A percentile compares a stretch with the other conserved stretches of the same genome.
phyloP scores from a whole-genome alignment of 2,113 vertebrate genomes.

The Paracanthobrama guichenoti region DNA sequence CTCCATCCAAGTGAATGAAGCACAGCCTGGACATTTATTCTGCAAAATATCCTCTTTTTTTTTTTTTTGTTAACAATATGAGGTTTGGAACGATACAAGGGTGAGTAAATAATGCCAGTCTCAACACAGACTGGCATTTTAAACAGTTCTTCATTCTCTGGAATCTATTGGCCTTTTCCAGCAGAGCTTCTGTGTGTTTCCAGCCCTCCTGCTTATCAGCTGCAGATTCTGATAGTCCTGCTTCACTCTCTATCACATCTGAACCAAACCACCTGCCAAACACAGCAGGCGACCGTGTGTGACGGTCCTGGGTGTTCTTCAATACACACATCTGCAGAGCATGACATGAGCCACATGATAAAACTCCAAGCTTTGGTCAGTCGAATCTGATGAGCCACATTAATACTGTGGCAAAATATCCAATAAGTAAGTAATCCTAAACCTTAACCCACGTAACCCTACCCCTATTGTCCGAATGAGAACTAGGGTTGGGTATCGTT shows the following conservation, averaged over 20 bases:
- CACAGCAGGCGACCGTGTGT: neutral
- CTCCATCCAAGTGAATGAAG: neutral
- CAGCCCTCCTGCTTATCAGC: neutral
- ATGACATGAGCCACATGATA: neutral
- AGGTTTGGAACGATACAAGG: neutral
- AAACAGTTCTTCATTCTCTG: neutral
- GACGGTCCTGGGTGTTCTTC: neutral
- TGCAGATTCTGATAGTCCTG: slow-evolving; percentile 32
- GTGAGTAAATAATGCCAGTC: neutral
- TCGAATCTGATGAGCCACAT: neutral
- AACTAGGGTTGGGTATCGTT: too few species aligned
- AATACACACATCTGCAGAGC: neutral
- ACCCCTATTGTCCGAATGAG: too few species aligned
- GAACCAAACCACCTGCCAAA: slow-evolving; percentile 10
- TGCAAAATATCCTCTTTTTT: neutral
- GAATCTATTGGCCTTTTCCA: neutral
- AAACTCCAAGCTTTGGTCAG: neutral
- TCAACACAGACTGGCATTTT: neutral
- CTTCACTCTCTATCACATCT: slow-evolving; percentile 35
- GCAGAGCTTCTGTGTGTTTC: neutral
- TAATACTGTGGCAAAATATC: neutral
- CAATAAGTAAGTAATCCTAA: too few species aligned
- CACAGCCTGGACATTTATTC: neutral
- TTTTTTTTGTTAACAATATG: too few species aligned
- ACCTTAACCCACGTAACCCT: too few species aligned